A percentile compares a stretch with the other conserved stretches of the same genome.
phyloP scores from a whole-genome alignment of 2,113 vertebrate species.

The Macroglossus sobrinus region DNA sequence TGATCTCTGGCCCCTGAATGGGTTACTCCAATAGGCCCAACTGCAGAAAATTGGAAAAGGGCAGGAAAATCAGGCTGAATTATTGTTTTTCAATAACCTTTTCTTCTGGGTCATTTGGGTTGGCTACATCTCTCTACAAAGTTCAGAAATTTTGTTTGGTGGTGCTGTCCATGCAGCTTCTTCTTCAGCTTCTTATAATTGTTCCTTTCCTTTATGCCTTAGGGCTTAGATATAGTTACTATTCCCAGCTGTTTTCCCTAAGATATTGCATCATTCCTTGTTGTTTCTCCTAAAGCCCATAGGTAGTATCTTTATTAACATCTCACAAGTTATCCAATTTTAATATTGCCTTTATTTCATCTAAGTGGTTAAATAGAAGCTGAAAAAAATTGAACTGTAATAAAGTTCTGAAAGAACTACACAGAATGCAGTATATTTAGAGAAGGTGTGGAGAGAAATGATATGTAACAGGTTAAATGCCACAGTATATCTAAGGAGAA shows the following conservation, averaged over 20 bases:
- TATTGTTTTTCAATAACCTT: background rate
- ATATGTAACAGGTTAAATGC: background rate
- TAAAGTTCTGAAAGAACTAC: background rate
- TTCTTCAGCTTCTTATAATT: background rate
- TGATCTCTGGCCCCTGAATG: background rate
- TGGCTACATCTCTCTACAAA: background rate
- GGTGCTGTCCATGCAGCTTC: background rate
- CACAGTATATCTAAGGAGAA: background rate
- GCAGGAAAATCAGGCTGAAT: background rate
- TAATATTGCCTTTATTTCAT: background rate
- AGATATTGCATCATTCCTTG: background rate
- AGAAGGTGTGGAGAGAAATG: background rate
- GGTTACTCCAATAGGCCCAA: background rate
- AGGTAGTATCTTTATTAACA: background rate
- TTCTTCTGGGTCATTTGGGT: background rate
- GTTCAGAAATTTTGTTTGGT: background rate
- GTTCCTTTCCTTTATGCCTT: background rate
- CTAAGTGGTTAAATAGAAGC: background rate
- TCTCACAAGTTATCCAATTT: background rate
- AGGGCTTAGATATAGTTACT: background rate
- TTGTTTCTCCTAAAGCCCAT: background rate
- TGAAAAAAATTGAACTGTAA: background rate
- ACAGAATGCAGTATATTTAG: background rate
- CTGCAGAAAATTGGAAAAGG: background rate
- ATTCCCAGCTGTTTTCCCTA: background rate